Conservation (phyloP, 2,113 vertebrate species). For the Hippocampus abdominalis region DNA sequence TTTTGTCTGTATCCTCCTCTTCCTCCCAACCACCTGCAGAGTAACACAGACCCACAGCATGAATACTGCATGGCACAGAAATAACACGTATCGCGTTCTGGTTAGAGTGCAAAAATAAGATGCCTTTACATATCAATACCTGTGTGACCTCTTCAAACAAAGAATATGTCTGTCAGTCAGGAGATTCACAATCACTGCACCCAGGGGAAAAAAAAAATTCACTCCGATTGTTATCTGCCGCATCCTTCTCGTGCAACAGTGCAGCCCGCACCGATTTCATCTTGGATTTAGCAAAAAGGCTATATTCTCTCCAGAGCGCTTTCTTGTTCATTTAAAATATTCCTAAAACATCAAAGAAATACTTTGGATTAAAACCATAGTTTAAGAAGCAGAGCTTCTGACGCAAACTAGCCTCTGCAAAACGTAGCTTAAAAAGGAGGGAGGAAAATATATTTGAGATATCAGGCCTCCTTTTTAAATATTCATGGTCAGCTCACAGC, state of each 20-base stretch:
- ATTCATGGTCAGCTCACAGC: slow-evolving; percentile 59
- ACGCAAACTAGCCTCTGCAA: slow-evolving; percentile 29
- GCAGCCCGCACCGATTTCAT: slow-evolving; percentile 23
- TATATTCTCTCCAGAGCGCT: slow-evolving; percentile 5
- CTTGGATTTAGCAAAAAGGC: slow-evolving; percentile 30
- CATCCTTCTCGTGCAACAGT: slow-evolving; percentile 18
- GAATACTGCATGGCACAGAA: slow-evolving; percentile 53
- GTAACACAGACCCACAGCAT: slow-evolving; percentile 46
- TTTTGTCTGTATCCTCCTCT: slow-evolving; percentile 64
- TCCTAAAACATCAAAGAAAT: slow-evolving; percentile 37
- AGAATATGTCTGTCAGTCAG: slow-evolving; percentile 27
- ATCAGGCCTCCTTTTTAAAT: slow-evolving; percentile 49
- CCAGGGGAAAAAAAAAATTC: neutral
- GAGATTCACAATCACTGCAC: slow-evolving; percentile 17
- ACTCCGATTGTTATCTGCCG: neutral
- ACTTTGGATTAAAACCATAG: slow-evolving; percentile 34
- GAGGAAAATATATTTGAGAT: slow-evolving; percentile 44
- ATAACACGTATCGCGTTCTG: slow-evolving; percentile 31
- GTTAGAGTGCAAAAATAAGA: slow-evolving; percentile 23
- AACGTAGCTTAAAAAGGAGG: slow-evolving; percentile 40
- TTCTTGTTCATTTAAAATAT: slow-evolving; percentile 30
- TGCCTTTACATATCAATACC: slow-evolving; percentile 24
- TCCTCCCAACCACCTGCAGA: slow-evolving; percentile 56
- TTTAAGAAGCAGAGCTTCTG: slow-evolving; percentile 36
- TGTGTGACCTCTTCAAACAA: slow-evolving; percentile 24